Percentiles rank a stretch among this genome's conserved stretches.
Evolutionary conservation across 2,113 vertebrate species (phyloP).

Genomic region (Austrofundulus limnaeus): DNA sequence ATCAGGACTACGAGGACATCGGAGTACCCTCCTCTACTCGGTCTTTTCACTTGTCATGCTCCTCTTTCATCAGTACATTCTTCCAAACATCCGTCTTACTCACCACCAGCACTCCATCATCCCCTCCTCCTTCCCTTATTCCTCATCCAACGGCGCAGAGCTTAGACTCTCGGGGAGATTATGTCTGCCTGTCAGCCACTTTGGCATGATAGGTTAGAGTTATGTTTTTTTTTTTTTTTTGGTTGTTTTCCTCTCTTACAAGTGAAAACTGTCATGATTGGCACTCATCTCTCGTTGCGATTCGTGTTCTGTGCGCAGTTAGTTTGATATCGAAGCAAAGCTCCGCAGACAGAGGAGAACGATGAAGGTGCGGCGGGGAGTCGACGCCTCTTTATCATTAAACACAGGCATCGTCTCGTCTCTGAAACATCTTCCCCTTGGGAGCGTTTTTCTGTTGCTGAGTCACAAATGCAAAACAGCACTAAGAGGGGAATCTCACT

Average conservation of each 20-base stretch:
- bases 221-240: conserved; percentile 47
- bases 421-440: conserved; percentile 23
- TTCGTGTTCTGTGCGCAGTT: conserved; percentile 50
- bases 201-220: conserved; percentile 59
- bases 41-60: conserved; percentile 17
- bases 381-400: conserved; percentile 44
- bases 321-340: conserved; percentile 41
- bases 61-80: conserved; percentile 35
- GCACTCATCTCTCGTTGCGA: conserved; percentile 59
- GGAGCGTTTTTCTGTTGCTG: conserved; percentile 30
- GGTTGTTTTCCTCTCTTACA: conserved; percentile 30
- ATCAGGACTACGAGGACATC: conserved; percentile 46
- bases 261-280: conserved; percentile 65
- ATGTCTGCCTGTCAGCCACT: conserved; percentile 66
- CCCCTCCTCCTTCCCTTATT: conserved; percentile 32
- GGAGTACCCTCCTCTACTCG: conserved; percentile 18
- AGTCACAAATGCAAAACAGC: conserved; percentile 45
- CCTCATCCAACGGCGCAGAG: conserved; percentile 56
- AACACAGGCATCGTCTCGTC: conserved; percentile 42
- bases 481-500: conserved; percentile 18
- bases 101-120: conserved; percentile 37
- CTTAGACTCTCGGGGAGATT: conserved; percentile 65
- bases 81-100: conserved; percentile 43
- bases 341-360: conserved; percentile 32
- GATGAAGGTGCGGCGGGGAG: conserved; percentile 18